These are phyloP conservation scores for Frieseomelitta varia DNA, from an alignment of 1,140 invertebrate species.

Conservation along the genomic window DNA sequence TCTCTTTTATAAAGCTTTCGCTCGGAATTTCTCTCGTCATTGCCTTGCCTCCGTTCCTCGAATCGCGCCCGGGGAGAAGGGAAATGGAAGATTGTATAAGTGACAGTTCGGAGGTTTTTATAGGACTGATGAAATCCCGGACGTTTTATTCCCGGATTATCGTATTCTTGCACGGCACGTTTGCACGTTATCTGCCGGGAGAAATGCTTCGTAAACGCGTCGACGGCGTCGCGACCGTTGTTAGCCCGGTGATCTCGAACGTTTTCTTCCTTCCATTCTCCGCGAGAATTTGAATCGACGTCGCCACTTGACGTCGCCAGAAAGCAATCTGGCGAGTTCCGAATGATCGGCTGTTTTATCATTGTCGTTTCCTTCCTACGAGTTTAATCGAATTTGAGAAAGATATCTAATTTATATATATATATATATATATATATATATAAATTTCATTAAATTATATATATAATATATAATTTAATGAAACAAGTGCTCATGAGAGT, in stretches of 20 bases:
- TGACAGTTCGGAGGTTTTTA: conserved; percentile 30
- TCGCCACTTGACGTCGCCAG: background rate
- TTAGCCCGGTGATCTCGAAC: background rate
- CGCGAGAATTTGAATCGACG: background rate
- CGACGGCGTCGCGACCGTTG: background rate
- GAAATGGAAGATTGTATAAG: conserved; percentile 52
- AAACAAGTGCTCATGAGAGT: too few relatives aligned
- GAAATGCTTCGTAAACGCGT: background rate
- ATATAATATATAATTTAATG: too few relatives aligned
- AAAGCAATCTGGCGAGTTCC: background rate
- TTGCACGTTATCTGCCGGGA: background rate
- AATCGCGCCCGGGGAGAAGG: background rate
- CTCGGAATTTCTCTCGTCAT: conserved; percentile 44
- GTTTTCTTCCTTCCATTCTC: background rate
- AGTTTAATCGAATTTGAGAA: too few relatives aligned
- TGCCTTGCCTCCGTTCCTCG: conserved; percentile 16
- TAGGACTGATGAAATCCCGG: conserved; percentile 39
- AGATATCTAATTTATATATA: too few relatives aligned
- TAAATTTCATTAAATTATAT: too few relatives aligned
- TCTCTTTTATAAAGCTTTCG: conserved; percentile 64
- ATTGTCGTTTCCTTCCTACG: too few relatives aligned
- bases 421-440: too few relatives aligned
- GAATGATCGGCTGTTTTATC: too few relatives aligned
- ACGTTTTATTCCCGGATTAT: conserved; percentile 48
- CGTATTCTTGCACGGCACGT: background rate